phyloP scores from a whole-genome alignment of 1,140 invertebrate species.

The Idris sp. region DNA sequence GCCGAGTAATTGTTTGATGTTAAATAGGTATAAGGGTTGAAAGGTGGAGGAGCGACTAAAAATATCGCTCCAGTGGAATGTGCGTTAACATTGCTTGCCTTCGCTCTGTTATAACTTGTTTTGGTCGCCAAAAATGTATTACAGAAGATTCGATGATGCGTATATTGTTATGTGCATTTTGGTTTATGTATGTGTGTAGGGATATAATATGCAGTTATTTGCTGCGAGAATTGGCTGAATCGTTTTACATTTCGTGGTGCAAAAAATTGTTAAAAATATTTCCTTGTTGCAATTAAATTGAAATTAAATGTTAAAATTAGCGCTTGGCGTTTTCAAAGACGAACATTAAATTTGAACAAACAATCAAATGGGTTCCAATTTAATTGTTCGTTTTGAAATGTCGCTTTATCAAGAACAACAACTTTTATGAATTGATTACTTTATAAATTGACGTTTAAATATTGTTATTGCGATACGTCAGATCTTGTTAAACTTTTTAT shows the following conservation, averaged over 20 bases:
- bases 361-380: neutral
- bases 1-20: conserved; percentile 50
- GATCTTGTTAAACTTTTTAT: neutral
- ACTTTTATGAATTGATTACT: conserved; percentile 17
- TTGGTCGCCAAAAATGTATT: conserved; percentile 1
- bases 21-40: conserved; percentile 31
- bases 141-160: conserved; percentile 18
- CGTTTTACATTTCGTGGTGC: conserved; percentile 18
- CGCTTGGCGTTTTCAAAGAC: neutral
- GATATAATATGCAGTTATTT: conserved; percentile 30
- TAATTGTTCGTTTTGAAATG: conserved; percentile 10
- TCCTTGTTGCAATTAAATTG: conserved; percentile 9
- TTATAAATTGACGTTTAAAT: conserved; percentile 14
- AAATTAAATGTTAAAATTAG: conserved; percentile 10
- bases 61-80: conserved; percentile 7
- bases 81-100: neutral
- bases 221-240: neutral
- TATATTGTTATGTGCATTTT: conserved; percentile 5
- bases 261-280: neutral
- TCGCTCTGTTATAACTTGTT: neutral
- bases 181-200: too few species aligned
- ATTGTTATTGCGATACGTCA: conserved; percentile 6
- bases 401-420: neutral
- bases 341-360: conserved; percentile 6
- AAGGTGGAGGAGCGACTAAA: neutral